Evolutionary conservation across 2,113 vertebrate species (phyloP), one percentile per base, ranked within the genome.

Genomic region (Gadus macrocephalus): DNA sequence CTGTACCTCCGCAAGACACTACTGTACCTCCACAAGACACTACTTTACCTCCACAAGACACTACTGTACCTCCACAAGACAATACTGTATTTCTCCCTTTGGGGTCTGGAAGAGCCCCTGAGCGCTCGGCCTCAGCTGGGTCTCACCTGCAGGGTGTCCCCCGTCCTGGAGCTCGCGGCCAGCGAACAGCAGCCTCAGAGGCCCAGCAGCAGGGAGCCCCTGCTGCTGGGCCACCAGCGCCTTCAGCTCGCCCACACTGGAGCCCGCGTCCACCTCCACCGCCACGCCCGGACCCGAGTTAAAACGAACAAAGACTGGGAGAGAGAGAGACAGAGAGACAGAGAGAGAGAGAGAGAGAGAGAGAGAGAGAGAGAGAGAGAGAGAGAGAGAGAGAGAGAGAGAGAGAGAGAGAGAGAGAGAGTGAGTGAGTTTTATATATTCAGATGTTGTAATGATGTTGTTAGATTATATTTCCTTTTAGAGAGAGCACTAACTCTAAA

Each of bases 121-220:
- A 55, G 7, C 6, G 16, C 53, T 55, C 12, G 53, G 8, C 15
- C 53, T 53, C 15, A 56, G 17, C 55, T 56, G 55, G 55, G 55
- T 17, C 55, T n/a, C 55, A 87, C 87, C 87, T 83, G 78, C 15
- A 88, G 79, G 0, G 82, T 82, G 67, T 59, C 8, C 19, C 19
- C 5, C 15, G 78, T 73, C 80, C 55, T 63, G 84, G 38, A 88
- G 82, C 65, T 86, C 85, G 35, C 73, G 71, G 5, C 87, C 87
- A 9, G 87, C 87, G 0, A 88, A 88, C 55, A 88, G 78, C 0
- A 88, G 83, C 71, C 75, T 49, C 17, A 88, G 83, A 3, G 3
- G 14, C 15, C 84, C 78, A 0, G 82, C 78, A 0, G 82, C 64
- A 0, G 0, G 31, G 56, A 88, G 85, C 3, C 85, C 87, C 64